These are phyloP conservation scores for Oncorhynchus masou DNA, from an alignment of 2,113 vertebrate genomes.

Conservation along the genomic window DNA sequence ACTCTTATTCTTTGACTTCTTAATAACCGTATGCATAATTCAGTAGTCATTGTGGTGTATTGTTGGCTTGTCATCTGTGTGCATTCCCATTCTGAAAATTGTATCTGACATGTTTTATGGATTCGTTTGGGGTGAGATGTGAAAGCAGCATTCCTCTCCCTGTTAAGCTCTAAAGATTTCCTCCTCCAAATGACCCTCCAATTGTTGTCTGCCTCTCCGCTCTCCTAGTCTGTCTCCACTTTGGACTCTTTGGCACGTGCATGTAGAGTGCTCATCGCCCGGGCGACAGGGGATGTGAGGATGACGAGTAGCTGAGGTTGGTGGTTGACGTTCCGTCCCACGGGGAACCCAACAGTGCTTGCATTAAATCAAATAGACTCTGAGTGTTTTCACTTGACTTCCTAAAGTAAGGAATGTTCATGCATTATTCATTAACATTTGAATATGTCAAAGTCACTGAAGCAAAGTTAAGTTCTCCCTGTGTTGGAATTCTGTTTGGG, in stretches of 20 bases:
- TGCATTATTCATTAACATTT: conserved; percentile 82
- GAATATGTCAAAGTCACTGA: conserved; percentile 76
- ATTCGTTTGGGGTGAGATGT: conserved; percentile 34
- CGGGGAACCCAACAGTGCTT: conserved; percentile 46
- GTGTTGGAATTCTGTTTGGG: conserved; percentile 13
- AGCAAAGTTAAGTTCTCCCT: conserved; percentile 54
- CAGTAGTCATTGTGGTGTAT: conserved; percentile 44
- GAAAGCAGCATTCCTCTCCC: conserved; percentile 26
- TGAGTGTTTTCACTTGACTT: conserved; percentile 83
- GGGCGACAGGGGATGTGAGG: conserved; percentile 38
- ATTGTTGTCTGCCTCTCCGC: conserved; percentile 18
- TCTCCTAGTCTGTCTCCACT: conserved; percentile 6
- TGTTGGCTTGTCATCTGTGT: conserved; percentile 43
- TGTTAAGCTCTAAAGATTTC: conserved; percentile 10
- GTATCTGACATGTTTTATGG: conserved; percentile 46
- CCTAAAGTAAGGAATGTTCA: conserved; percentile 75
- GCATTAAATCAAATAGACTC: conserved; percentile 67
- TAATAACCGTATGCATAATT: conserved; percentile 51
- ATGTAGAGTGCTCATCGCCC: conserved; percentile 27
- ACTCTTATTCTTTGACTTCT: not conserved
- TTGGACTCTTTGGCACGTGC: not conserved
- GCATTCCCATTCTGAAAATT: conserved; percentile 30
- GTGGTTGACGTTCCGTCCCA: conserved; percentile 60
- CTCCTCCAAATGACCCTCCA: conserved; percentile 11
- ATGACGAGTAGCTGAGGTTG: conserved; percentile 39